phyloP scores from a whole-genome alignment of 2,797 vertebrate genomes.

The Leuciscus waleckii region DNA sequence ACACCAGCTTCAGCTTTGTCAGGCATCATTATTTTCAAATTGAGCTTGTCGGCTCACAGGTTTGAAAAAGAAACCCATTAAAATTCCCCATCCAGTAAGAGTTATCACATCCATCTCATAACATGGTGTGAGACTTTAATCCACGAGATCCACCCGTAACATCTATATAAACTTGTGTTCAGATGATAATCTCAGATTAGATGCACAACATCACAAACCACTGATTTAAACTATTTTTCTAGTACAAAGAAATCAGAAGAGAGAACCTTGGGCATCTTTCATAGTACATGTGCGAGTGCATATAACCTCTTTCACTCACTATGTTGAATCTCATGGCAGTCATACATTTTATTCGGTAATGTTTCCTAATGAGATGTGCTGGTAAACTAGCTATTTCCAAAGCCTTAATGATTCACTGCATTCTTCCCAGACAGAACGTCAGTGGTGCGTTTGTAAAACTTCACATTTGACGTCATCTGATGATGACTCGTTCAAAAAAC shows the following conservation, averaged over 20 bases:
- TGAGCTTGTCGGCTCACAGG: conserved; percentile 63
- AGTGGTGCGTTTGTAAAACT: not conserved
- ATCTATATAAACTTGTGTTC: conserved; percentile 48
- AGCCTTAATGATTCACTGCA: not conserved
- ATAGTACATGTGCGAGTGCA: not conserved
- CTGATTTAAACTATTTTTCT: not conserved
- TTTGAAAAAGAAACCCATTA: conserved; percentile 58
- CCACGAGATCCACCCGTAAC: conserved; percentile 32
- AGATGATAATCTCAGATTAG: conserved; percentile 21
- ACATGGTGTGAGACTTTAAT: conserved; percentile 46
- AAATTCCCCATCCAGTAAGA: conserved; percentile 58
- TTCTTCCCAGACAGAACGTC: not conserved
- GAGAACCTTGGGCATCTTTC: not conserved
- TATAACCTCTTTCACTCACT: not conserved
- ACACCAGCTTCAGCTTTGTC: conserved; percentile 57
- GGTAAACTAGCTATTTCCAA: not conserved
- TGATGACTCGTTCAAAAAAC: not conserved
- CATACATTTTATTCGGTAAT: not conserved
- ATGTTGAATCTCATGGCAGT: not conserved
- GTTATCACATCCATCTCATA: conserved; percentile 60
- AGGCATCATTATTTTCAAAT: conserved; percentile 64
- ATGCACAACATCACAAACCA: not conserved
- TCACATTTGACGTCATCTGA: not conserved
- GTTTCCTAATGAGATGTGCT: not conserved
- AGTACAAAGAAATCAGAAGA: not conserved